phyloP scores from a whole-genome alignment of 2,888 invertebrate species.

The Xanthia icteritia region DNA sequence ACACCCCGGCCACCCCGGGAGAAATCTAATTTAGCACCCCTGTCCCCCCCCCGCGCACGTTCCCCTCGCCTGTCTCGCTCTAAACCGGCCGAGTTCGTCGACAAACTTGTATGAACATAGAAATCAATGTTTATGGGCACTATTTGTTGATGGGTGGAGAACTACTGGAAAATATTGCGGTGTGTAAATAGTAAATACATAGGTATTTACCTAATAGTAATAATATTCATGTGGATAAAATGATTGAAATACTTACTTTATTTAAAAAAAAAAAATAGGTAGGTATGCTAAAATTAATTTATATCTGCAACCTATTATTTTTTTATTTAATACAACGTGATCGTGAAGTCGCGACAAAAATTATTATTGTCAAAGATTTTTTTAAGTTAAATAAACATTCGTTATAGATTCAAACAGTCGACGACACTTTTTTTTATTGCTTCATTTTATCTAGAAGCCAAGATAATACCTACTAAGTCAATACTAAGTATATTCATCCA shows the following conservation, averaged over 20 bases:
- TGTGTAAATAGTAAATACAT: neutral
- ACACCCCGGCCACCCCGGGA: slow-evolving; percentile 59
- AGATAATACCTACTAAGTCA: slow-evolving; percentile 27
- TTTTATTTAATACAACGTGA: too few species aligned
- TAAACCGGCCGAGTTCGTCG: slow-evolving; percentile 30
- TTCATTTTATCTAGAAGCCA: slow-evolving; percentile 4
- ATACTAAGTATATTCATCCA: slow-evolving; percentile 18
- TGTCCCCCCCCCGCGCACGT: slow-evolving; percentile 20
- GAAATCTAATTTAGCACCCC: slow-evolving; percentile 71
- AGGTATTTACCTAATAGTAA: neutral
- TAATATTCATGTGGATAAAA: neutral
- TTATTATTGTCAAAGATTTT: neutral
- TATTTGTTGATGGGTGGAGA: slow-evolving; percentile 9
- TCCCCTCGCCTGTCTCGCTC: slow-evolving; percentile 46
- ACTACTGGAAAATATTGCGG: neutral
- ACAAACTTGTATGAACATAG: slow-evolving; percentile 44
- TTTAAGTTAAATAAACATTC: too few species aligned
- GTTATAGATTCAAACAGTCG: neutral
- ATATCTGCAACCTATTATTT: neutral
- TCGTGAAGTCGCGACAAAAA: neutral
- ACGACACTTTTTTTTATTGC: neutral
- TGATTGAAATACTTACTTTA: too few species aligned
- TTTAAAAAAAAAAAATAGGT: neutral
- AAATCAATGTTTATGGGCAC: slow-evolving; percentile 45
- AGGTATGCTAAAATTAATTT: neutral